Conservation (phyloP, 2,888 invertebrate genomes). For the Stenurella melanura region DNA sequence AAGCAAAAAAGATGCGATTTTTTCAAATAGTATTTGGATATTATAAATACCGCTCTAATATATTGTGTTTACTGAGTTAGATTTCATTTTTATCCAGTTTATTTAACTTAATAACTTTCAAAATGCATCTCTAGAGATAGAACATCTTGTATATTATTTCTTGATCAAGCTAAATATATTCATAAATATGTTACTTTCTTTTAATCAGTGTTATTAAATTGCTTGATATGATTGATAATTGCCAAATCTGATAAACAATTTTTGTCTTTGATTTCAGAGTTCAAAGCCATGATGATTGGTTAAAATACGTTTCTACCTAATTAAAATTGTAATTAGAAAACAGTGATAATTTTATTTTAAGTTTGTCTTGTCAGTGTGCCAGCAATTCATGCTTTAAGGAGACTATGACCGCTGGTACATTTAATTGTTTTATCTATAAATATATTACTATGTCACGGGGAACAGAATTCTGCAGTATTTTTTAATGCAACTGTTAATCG, state of each 20-base stretch:
- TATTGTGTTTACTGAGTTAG: no score
- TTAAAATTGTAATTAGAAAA: conserved; percentile 56
- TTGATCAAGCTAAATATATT: no score
- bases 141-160: no score
- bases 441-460: conserved; percentile 22
- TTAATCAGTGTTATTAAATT: not conserved
- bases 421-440: conserved; percentile 40
- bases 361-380: conserved; percentile 39
- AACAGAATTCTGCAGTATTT: conserved; percentile 30
- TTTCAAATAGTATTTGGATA: no score
- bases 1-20: no score
- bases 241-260: conserved; percentile 3
- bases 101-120: no score
- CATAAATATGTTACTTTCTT: not conserved
- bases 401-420: conserved; percentile 26
- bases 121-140: no score
- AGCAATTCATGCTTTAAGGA: conserved; percentile 33
- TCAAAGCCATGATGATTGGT: conserved; percentile 95
- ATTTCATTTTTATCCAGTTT: no score
- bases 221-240: not conserved
- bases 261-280: conserved; percentile 80
- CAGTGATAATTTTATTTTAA: conserved; percentile 54
- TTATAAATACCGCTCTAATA: no score
- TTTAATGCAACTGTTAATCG: conserved; percentile 5
- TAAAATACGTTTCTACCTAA: conserved; percentile 65